Evolutionary conservation across 2,797 vertebrate genomes (phyloP), one percentile per base, ranked within the genome.

Genomic region (Hipposideros larvatus): DNA sequence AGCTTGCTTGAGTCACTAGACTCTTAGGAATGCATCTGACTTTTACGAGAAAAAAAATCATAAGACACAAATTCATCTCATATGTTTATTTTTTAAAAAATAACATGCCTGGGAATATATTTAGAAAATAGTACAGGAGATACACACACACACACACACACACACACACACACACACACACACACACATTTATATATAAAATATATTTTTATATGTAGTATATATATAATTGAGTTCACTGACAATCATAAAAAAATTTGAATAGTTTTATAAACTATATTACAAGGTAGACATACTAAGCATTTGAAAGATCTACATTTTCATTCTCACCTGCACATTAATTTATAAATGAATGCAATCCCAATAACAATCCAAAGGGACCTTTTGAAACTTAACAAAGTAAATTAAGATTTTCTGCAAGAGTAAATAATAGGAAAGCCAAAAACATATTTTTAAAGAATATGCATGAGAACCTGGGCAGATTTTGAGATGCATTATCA

Each of bases 11-110:
- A 73, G 37, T 86, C 37, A 70, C 61, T 24, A 71, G 59, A 80
- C 24, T 86, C 9, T 46, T 55, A 80, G 31, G 16, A 93, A 79
- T 2, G 37, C 18, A 16, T 26, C 31, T 84, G 78, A 85, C 18
- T 88, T 94, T 78, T 11, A 91, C 34, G 43, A 55, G 94, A 95
- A 77, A 73, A 93, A 6, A 75, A 82, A 70, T 92, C 11, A 59
- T 5, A 80, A 78, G 37, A 59, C 61, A 78, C 3, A 93, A 83
- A 91, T 91, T 87, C 41, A 90, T 68, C 66, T 31, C 26, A 51
- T 71, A 26, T 66, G 43, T 48, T 65, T 37, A 37, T 37, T 37
- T 37, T 26, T 55, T 70, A 7, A 5, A 71, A 87, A 88, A 89
- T 53, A 88, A 89, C 59, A 75, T 83, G n/a, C 16, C 63, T 94